Conservation (phyloP, 2,797 vertebrate species). For the Hemitrygon akajei region DNA sequence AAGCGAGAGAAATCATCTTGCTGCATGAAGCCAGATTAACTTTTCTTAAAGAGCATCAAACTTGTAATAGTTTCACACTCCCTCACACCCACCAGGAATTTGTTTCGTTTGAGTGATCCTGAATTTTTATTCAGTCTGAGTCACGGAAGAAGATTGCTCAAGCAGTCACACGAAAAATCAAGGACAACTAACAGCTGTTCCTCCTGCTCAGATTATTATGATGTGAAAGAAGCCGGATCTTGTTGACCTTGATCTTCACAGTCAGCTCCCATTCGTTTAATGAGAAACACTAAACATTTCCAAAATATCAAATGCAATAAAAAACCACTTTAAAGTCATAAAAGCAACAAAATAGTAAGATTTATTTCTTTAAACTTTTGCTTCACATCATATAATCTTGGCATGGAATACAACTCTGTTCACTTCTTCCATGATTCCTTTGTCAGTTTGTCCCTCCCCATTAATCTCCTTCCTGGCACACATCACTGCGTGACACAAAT, state of each 20-base stretch:
- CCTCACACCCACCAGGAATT: background rate
- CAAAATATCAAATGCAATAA: slow-evolving; percentile 1
- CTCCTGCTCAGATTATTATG: background rate
- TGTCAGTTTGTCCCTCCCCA: no score
- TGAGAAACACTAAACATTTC: background rate
- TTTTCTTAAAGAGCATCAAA: background rate
- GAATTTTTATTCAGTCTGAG: slow-evolving; percentile 23
- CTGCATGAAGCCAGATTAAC: background rate
- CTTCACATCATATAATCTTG: background rate
- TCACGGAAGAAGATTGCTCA: background rate
- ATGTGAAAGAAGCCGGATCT: background rate
- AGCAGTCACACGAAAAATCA: background rate
- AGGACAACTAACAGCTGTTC: background rate
- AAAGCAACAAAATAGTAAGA: background rate
- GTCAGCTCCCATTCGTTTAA: background rate
- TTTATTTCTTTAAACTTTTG: background rate
- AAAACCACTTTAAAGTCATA: background rate
- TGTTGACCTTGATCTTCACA: slow-evolving; percentile 15
- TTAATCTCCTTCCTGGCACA: no score
- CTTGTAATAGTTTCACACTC: background rate
- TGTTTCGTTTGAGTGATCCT: slow-evolving; percentile 5
- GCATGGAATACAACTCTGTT: background rate
- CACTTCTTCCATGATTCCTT: no score
- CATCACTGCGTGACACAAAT: no score
- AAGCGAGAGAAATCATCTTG: background rate